Evolutionary conservation across 2,113 vertebrate species (phyloP).

Genomic region (Cyanistes caeruleus): DNA sequence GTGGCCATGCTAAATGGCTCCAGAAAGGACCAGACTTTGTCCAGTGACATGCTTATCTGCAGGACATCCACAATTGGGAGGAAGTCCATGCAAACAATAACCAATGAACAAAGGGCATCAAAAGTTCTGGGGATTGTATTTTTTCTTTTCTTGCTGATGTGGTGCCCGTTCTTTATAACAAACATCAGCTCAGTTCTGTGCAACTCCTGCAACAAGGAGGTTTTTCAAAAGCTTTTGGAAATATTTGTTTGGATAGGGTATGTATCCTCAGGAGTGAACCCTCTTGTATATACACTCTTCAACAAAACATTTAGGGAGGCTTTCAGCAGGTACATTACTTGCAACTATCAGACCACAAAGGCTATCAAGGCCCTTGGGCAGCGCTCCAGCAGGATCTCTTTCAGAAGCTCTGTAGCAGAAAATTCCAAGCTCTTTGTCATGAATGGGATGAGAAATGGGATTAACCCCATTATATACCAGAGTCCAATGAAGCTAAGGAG

Average conservation of each 20-base stretch:
- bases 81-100: constrained; percentile 92
- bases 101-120: constrained; percentile 94
- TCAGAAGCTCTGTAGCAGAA: constrained; percentile 84
- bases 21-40: constrained; percentile 69
- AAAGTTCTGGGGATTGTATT: constrained; percentile 98
- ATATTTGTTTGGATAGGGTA: constrained; percentile 99
- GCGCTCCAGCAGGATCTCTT: constrained; percentile 79
- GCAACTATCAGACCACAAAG: constrained; percentile 81
- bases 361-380: constrained; percentile 72
- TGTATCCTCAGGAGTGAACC: constrained; percentile 95
- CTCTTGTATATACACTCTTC: constrained; percentile 95
- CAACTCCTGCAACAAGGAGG: constrained; percentile 78
- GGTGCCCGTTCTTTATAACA: constrained; percentile 98
- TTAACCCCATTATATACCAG: constrained; percentile 85
- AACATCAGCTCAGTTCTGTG: constrained; percentile 92
- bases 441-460: constrained; percentile 86
- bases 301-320: constrained; percentile 95
- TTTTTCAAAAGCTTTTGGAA: constrained; percentile 88
- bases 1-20: constrained; percentile 77
- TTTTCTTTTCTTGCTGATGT: constrained; percentile 95
- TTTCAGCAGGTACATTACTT: constrained; percentile 92
- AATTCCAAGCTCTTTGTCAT: constrained; percentile 92
- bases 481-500: constrained; percentile 81
- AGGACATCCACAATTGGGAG: constrained; percentile 87
- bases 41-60: constrained; percentile 74